Conservation (phyloP, 2,888 invertebrate genomes). For the Polia nebulosa region DNA sequence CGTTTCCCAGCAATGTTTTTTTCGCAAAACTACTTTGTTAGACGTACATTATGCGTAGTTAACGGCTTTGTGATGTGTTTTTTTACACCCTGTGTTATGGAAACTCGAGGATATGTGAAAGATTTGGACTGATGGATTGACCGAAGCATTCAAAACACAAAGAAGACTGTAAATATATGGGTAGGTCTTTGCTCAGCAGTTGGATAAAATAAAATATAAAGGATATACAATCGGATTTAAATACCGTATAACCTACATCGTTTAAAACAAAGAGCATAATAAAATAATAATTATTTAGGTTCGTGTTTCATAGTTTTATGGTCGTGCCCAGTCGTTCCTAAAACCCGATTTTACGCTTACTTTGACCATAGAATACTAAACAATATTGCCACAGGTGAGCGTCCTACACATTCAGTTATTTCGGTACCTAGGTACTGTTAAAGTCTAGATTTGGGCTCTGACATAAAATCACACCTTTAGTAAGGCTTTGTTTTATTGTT, state of each 20-base stretch:
- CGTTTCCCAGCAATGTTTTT: no score
- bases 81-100: no score
- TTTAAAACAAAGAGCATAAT: slow-evolving; percentile 17
- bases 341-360: slow-evolving; percentile 39
- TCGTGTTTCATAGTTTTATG: slow-evolving; percentile 33
- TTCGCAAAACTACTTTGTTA: no score
- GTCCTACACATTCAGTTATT: slow-evolving; percentile 35
- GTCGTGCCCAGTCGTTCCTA: slow-evolving; percentile 11
- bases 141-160: neutral
- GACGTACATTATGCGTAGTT: no score
- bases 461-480: slow-evolving; percentile 41
- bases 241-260: slow-evolving; percentile 4
- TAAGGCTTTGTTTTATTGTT: slow-evolving; percentile 32
- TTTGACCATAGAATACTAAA: slow-evolving; percentile 53
- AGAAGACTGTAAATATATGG: neutral
- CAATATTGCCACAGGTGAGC: slow-evolving; percentile 43
- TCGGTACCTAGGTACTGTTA: no score
- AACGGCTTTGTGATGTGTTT: no score
- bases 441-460: slow-evolving; percentile 27
- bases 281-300: slow-evolving; percentile 13
- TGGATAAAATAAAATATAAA: neutral
- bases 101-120: no score
- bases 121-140: neutral
- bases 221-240: neutral
- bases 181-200: neutral